Evolutionary conservation across 1,140 invertebrate genomes (phyloP).

Genomic region (Ridgeia piscesae): DNA sequence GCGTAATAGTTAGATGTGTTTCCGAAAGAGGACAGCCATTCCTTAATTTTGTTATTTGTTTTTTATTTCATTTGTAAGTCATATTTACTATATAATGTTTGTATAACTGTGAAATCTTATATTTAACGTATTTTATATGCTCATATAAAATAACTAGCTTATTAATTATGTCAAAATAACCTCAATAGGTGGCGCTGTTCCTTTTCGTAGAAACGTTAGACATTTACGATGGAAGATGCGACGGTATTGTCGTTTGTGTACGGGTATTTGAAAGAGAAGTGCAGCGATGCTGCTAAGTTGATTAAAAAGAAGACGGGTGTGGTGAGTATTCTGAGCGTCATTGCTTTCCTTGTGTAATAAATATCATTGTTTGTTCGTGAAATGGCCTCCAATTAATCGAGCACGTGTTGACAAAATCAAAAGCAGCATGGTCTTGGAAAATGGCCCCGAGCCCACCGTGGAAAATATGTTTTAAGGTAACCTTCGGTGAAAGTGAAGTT

Average conservation of each 20-base stretch:
- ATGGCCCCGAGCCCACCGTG: no score
- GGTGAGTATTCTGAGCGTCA: not conserved
- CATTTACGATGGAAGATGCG: constrained; percentile 19
- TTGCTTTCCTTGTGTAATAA: not conserved
- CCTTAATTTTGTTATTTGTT: not conserved
- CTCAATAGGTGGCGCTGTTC: not conserved
- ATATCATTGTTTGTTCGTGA: not conserved
- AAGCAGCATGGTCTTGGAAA: not conserved
- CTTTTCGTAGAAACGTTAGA: not conserved
- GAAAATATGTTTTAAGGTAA: not conserved
- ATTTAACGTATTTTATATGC: not conserved
- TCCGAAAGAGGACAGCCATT: not conserved
- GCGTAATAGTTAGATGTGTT: not conserved
- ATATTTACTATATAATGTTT: not conserved
- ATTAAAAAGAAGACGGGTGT: not conserved
- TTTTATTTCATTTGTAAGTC: not conserved
- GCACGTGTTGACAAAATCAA: not conserved
- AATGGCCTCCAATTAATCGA: not conserved
- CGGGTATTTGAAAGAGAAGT: not conserved
- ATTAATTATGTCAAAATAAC: not conserved
- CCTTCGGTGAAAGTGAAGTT: not conserved
- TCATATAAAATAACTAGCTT: not conserved
- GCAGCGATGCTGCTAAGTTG: not conserved
- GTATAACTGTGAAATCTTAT: not conserved
- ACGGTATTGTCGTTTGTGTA: not conserved